phyloP scores from a whole-genome alignment of 2,888 invertebrate genomes.

The Druceiella hillmani region DNA sequence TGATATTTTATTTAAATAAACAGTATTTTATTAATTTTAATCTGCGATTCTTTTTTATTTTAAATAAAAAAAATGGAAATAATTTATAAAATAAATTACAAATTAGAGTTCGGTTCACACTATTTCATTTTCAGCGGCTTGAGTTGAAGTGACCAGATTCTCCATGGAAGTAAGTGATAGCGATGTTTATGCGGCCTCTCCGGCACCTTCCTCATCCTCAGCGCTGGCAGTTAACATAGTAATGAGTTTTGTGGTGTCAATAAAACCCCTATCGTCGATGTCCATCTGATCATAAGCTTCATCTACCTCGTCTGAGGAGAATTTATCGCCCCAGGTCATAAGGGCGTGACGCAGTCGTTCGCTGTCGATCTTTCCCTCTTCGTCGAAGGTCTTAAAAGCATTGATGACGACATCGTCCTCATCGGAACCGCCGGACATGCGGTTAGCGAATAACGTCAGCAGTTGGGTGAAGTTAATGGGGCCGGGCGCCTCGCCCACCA shows the following conservation, averaged over 20 bases:
- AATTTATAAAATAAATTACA: too few relatives aligned
- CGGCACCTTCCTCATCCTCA: conserved; percentile 73
- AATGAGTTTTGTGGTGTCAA: conserved; percentile 83
- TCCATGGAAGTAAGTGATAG: too few relatives aligned
- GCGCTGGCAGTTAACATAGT: conserved; percentile 83
- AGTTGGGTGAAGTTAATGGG: conserved; percentile 95
- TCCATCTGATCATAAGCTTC: conserved; percentile 92
- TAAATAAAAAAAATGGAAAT: too few relatives aligned
- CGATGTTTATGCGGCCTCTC: conserved; percentile 47
- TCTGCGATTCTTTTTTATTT: too few relatives aligned
- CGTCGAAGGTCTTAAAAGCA: conserved; percentile 91
- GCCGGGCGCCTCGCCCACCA: conserved; percentile 82
- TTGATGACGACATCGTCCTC: conserved; percentile 89
- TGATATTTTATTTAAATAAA: too few relatives aligned
- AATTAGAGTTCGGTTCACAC: too few relatives aligned
- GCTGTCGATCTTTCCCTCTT: conserved; percentile 81
- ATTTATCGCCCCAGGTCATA: conserved; percentile 92
- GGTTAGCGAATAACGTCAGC: conserved; percentile 84
- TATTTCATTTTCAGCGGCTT: too few relatives aligned
- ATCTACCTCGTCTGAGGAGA: conserved; percentile 81
- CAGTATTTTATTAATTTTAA: too few relatives aligned
- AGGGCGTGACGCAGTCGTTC: conserved; percentile 87
- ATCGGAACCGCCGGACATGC: conserved; percentile 89
- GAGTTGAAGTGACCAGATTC: too few relatives aligned
- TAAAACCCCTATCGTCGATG: conserved; percentile 85